These are phyloP conservation scores for Pseudochirops corinnae DNA, from an alignment of 2,797 vertebrate genomes.

Conservation along the genomic window DNA sequence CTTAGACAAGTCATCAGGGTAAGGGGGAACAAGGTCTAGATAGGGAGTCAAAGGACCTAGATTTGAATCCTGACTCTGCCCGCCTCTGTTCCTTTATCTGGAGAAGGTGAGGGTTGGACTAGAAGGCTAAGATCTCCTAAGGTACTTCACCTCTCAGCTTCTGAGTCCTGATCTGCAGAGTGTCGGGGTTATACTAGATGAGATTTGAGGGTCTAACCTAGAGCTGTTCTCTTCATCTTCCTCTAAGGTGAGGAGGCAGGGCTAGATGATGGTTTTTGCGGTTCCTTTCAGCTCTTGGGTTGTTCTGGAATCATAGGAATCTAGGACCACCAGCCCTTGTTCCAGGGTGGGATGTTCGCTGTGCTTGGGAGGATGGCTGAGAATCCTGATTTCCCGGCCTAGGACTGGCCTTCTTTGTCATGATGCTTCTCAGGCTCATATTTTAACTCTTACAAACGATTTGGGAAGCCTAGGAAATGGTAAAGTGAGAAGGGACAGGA, in stretches of 20 bases:
- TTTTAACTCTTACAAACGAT: slow-evolving; percentile 28
- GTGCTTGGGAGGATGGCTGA: background rate
- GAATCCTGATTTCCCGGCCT: background rate
- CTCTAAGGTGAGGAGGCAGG: background rate
- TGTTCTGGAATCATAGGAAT: background rate
- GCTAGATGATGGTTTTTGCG: background rate
- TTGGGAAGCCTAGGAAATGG: background rate
- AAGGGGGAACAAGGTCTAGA: background rate
- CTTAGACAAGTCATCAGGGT: background rate
- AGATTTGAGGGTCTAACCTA: background rate
- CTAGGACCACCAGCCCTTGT: background rate
- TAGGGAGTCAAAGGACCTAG: background rate
- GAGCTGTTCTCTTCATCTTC: background rate
- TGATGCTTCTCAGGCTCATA: background rate
- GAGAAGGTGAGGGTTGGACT: background rate
- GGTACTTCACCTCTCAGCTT: background rate
- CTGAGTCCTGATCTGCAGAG: background rate
- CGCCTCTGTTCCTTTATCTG: background rate
- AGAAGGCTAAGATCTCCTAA: background rate
- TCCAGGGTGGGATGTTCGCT: background rate
- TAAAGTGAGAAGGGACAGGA: background rate
- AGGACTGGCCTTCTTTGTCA: background rate
- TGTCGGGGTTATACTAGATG: background rate
- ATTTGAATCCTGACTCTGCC: background rate
- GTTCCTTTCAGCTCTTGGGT: background rate